Conservation (phyloP, 1,140 invertebrate genomes). For the Oryzaephilus surinamensis region DNA sequence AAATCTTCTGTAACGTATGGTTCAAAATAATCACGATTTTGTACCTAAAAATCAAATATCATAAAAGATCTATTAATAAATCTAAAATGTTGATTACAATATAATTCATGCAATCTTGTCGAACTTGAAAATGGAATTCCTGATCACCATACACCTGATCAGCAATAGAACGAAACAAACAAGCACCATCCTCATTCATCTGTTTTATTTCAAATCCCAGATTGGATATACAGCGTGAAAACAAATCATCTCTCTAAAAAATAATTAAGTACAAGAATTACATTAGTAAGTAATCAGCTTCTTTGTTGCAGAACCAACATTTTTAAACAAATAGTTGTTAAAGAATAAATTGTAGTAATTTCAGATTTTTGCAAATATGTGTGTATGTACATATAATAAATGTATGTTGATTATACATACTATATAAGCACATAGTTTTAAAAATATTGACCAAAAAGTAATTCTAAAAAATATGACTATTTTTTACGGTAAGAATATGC, state of each 20-base stretch:
- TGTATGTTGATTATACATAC: too few relatives aligned
- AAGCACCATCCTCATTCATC: conserved; percentile 89
- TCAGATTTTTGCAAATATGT: too few relatives aligned
- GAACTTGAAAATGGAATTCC: conserved; percentile 78
- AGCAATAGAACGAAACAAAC: conserved; percentile 82
- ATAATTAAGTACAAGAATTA: conserved; percentile 1
- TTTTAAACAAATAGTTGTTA: too few relatives aligned
- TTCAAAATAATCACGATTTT: conserved; percentile 85
- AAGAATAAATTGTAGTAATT: too few relatives aligned
- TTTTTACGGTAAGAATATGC: too few relatives aligned
- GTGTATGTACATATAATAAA: too few relatives aligned
- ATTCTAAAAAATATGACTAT: too few relatives aligned
- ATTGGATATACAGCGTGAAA: conserved; percentile 62
- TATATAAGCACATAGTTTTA: too few relatives aligned
- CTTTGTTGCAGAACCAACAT: background rate
- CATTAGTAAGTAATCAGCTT: background rate
- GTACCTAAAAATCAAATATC: conserved; percentile 40
- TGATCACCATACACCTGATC: conserved; percentile 91
- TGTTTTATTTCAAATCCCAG: conserved; percentile 76
- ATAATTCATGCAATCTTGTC: conserved; percentile 88
- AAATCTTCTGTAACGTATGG: conserved; percentile 92
- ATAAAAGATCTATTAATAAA: conserved; percentile 10
- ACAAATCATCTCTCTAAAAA: conserved; percentile 37
- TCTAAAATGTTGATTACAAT: conserved; percentile 55
- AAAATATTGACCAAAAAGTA: too few relatives aligned